phyloP scores from a whole-genome alignment of 2,888 invertebrate genomes.

The Drosophila formosana region DNA sequence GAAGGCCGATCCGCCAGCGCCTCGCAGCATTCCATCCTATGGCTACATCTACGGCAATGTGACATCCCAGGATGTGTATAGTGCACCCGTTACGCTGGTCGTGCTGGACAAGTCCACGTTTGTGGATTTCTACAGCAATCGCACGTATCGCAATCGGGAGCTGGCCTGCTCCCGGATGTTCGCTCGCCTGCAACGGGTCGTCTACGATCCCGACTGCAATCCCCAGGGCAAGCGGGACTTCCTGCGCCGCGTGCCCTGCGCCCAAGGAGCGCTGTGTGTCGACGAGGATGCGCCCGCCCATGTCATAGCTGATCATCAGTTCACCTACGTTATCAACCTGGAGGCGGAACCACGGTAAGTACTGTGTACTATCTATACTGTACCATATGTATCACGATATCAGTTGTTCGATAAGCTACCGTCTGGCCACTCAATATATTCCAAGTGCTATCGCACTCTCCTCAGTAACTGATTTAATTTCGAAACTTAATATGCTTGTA shows the following conservation, averaged over 20 bases:
- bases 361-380: neutral
- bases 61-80: conserved; percentile 89
- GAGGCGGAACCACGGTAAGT: conserved; percentile 94
- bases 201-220: conserved; percentile 94
- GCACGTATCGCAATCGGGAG: conserved; percentile 88
- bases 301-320: conserved; percentile 95
- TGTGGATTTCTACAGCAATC: conserved; percentile 94
- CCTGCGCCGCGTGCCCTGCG: conserved; percentile 94
- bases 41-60: conserved; percentile 99
- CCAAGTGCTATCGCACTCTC: conserved; percentile 5
- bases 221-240: conserved; percentile 87
- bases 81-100: conserved; percentile 91
- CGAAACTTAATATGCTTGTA: conserved; percentile 11
- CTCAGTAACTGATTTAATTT: neutral
- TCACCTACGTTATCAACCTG: conserved; percentile 97
- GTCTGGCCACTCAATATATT: neutral
- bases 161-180: conserved; percentile 95
- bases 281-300: conserved; percentile 95
- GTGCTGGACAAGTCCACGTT: conserved; percentile 95
- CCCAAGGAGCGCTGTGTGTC: conserved; percentile 89
- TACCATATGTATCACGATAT: neutral
- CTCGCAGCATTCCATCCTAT: conserved; percentile 90
- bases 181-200: conserved; percentile 91
- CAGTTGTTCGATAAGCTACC: conserved; percentile 32
- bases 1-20: conserved; percentile 93